Percentiles rank a stretch among this genome's conserved stretches.
Conservation (phyloP, 2,797 vertebrate genomes). For the Poeciliopsis gracilis region DNA sequence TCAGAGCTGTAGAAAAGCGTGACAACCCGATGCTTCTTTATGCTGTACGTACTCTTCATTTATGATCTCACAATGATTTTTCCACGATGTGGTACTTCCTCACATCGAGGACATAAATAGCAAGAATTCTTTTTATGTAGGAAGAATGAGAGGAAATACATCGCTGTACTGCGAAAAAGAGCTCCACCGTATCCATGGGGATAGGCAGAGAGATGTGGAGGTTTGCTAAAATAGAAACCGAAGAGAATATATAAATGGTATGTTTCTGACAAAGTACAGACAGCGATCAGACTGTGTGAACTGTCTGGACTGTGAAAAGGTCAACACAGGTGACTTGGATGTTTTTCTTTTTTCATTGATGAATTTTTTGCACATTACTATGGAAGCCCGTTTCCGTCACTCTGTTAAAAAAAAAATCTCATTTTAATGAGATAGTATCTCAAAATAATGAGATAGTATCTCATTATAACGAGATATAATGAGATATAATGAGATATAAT, state of each 20-base stretch:
- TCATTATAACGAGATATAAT: no score
- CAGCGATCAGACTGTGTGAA: constrained; percentile 15
- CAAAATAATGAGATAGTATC: no score
- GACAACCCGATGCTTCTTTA: background rate
- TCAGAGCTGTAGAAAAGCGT: background rate
- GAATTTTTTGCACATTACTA: background rate
- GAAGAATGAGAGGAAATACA: constrained; percentile 30
- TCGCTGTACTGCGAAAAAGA: constrained; percentile 9
- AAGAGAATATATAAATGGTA: constrained; percentile 7
- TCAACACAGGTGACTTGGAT: background rate
- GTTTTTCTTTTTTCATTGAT: background rate
- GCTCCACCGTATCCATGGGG: constrained; percentile 20
- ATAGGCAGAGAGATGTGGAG: constrained; percentile 23
- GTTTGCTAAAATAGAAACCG: constrained; percentile 34
- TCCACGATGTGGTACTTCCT: constrained; percentile 13
- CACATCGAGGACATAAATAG: constrained; percentile 10
- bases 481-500: no score
- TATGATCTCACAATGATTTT: background rate
- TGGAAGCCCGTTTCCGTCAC: no score
- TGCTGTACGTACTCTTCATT: background rate
- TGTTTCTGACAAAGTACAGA: constrained; percentile 18
- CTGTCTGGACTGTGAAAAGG: background rate
- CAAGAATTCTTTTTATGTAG: constrained; percentile 8
- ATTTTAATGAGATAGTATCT: no score
- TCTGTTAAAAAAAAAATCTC: no score